phyloP scores from a whole-genome alignment of 2,113 vertebrate species.

The Brevimyrus niger region DNA sequence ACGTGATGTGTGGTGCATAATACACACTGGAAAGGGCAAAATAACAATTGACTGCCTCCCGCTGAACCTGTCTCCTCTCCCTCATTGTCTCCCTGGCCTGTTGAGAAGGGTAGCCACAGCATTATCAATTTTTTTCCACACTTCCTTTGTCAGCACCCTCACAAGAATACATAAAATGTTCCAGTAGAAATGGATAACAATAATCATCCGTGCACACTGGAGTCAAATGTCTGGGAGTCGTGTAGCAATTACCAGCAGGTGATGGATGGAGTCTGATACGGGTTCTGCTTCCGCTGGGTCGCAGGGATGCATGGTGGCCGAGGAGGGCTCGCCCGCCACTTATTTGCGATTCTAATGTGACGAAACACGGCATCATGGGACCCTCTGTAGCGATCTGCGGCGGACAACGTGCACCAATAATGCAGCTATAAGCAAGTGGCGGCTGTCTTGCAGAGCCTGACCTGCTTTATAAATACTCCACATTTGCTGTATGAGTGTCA shows the following conservation, averaged over 20 bases:
- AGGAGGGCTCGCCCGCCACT: background rate
- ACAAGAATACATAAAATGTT: slow-evolving; percentile 1
- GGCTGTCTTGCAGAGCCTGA: background rate
- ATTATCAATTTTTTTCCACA: background rate
- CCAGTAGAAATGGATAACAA: slow-evolving; percentile 2
- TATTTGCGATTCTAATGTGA: background rate
- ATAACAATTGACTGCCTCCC: background rate
- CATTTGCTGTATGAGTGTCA: background rate
- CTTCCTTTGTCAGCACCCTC: background rate
- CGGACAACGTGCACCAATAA: background rate
- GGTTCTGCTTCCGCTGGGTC: background rate
- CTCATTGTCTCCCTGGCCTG: background rate
- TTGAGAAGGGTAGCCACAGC: background rate
- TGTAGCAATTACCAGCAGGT: slow-evolving; percentile 1
- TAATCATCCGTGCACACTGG: background rate
- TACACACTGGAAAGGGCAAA: background rate
- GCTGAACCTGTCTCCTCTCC: background rate
- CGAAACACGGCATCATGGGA: background rate
- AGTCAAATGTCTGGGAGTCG: slow-evolving; percentile 2
- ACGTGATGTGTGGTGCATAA: background rate
- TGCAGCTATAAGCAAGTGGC: background rate
- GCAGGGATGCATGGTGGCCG: too few relatives aligned
- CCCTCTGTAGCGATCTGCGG: too few relatives aligned
- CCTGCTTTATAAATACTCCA: background rate
- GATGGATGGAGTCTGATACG: background rate